Conservation (phyloP, 2,113 vertebrate species). For the Gambusia holbrooki region DNA sequence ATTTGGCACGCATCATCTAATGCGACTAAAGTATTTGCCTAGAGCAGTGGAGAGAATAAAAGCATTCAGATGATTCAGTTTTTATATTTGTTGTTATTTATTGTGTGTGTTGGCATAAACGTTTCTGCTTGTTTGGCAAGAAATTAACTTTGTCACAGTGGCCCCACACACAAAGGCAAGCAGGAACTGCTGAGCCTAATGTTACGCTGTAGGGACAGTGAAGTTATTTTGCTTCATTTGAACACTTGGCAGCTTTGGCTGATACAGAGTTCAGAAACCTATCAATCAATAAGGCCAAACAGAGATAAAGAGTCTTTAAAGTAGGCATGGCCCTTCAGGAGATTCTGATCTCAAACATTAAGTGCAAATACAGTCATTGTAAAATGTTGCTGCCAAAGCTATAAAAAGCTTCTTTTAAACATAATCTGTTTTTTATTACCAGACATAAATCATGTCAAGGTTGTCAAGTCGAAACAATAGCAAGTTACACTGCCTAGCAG, state of each 20-base stretch:
- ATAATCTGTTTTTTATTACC: too few species aligned
- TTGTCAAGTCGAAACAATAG: background rate
- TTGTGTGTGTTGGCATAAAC: slow-evolving; percentile 51
- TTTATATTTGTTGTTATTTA: slow-evolving; percentile 56
- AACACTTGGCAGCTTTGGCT: slow-evolving; percentile 74
- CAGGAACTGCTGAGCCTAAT: slow-evolving; percentile 69
- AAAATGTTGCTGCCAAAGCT: background rate
- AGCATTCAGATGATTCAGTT: slow-evolving; percentile 24
- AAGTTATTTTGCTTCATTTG: slow-evolving; percentile 75
- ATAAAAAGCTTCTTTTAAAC: background rate
- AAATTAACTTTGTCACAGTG: slow-evolving; percentile 74
- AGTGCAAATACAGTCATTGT: background rate
- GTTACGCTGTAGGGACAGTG: slow-evolving; percentile 64
- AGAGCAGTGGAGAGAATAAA: slow-evolving; percentile 39
- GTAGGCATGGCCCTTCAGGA: background rate
- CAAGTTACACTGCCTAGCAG: background rate
- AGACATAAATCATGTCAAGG: too few species aligned
- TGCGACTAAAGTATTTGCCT: slow-evolving; percentile 30
- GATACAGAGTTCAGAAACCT: slow-evolving; percentile 70
- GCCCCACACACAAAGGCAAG: slow-evolving; percentile 62
- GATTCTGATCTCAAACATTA: background rate
- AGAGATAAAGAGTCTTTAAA: slow-evolving; percentile 55
- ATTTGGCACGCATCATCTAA: slow-evolving; percentile 45
- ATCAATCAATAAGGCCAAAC: slow-evolving; percentile 63
- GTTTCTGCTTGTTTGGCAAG: slow-evolving; percentile 71